phyloP scores from a whole-genome alignment of 2,797 vertebrate species.

The Toxotes lorentzi region DNA sequence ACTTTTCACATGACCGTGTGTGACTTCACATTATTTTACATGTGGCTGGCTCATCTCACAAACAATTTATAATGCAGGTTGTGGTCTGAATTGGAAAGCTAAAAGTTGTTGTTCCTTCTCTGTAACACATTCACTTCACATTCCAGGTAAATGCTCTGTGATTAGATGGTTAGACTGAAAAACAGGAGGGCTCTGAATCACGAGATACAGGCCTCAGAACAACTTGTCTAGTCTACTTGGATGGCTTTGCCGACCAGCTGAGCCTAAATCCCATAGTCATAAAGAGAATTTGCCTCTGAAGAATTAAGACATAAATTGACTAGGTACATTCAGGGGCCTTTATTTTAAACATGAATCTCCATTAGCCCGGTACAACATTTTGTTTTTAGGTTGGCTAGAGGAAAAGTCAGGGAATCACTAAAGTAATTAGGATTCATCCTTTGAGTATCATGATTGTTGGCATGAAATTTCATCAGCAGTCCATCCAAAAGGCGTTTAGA shows the following conservation, averaged over 20 bases:
- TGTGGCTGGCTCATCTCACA: slow-evolving; percentile 16
- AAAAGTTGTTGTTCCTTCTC: slow-evolving; percentile 14
- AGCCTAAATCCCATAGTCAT: not conserved
- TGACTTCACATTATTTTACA: slow-evolving; percentile 21
- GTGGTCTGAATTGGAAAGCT: not conserved
- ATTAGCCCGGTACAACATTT: not conserved
- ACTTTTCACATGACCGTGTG: not conserved
- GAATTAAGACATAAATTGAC: slow-evolving; percentile 22
- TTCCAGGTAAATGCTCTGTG: slow-evolving; percentile 23
- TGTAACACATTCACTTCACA: slow-evolving; percentile 21
- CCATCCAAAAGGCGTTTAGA: not conserved
- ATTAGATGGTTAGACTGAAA: slow-evolving; percentile 31
- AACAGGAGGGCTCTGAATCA: slow-evolving; percentile 32
- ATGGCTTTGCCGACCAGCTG: not conserved
- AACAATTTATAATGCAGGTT: not conserved
- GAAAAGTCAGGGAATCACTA: not conserved
- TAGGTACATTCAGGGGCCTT: slow-evolving; percentile 1
- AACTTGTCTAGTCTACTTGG: slow-evolving; percentile 17
- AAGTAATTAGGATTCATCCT: not conserved
- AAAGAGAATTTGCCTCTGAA: not conserved
- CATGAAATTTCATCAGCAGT: not conserved
- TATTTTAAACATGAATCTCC: slow-evolving; percentile 26
- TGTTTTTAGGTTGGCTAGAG: not conserved
- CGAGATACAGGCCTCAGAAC: slow-evolving; percentile 16
- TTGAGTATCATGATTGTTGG: not conserved